Base-by-base conservation (phyloP, 2,888 invertebrate species). In the Icerya purchasi region DNA sequence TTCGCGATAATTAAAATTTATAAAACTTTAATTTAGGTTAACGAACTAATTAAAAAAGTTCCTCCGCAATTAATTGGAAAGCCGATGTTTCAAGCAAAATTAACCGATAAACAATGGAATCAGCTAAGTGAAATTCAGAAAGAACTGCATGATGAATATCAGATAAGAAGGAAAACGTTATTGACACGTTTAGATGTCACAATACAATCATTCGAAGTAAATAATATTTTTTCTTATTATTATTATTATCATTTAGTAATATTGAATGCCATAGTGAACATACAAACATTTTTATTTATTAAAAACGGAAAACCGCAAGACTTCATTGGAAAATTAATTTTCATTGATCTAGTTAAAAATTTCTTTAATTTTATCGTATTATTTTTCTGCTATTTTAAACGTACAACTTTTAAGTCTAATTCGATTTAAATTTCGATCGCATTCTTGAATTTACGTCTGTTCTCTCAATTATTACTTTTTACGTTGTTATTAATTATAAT, bases 121-220 rank as follows among this genome's bases (percentile, higher is more conserved):
- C 74, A 78, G 24, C 69, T 97, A 1, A 79, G 82, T 58, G 73
- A 75, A 3, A 71, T 83, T 1, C 85, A 86, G 68, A 73, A 77
- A 1, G 83, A 86, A 62, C 76, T 96, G 69, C 79, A 80, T 59
- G 77, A 80, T 18, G 96, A 97, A 68, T 97, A 92, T 69, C 77
- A 79, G 65, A 74, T 86, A 62, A 75, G 96, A 56, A 75, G 91
- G 60, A 85, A 91, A 69, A 88, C 91, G 75, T 76, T 97, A 64
- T 74, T 96, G 3, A 91, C 91, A 57, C 77, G 97, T 56, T 73
- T 97, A 49, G 96, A 97, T 71, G 93, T 94, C 62, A 98, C 97
- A 0, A 82, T 97, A 67, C 90, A 93, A 71, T 96, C 96, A 58
- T 98, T 97, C 72, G 83, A 91, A 79, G 90, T 85, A 69, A 66